phyloP scores from a whole-genome alignment of 2,113 vertebrate species.

The Pleuronectes platessa region DNA sequence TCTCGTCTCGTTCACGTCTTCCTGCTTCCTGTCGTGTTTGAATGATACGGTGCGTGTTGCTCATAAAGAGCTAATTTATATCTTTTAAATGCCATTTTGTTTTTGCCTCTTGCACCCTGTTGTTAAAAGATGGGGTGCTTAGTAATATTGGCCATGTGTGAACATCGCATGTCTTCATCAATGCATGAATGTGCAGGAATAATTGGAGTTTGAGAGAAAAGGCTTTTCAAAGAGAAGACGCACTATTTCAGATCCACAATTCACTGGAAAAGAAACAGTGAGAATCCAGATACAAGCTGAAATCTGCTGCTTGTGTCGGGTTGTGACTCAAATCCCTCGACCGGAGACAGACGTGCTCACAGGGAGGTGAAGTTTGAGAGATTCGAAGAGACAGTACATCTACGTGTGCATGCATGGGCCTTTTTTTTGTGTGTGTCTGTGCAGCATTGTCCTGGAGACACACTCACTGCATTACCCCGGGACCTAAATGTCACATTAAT shows the following conservation, averaged over 20 bases:
- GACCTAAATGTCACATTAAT: too few relatives aligned
- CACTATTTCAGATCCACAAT: too few relatives aligned
- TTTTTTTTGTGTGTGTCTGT: too few relatives aligned
- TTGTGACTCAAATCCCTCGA: not conserved
- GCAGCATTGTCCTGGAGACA: too few relatives aligned
- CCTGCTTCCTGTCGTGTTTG: constrained; percentile 16
- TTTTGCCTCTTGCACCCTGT: not conserved
- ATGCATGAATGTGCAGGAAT: too few relatives aligned
- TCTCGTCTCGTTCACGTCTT: constrained; percentile 27
- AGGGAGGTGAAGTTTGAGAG: not conserved
- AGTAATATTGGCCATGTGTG: not conserved
- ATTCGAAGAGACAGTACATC: too few relatives aligned
- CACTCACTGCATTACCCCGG: too few relatives aligned
- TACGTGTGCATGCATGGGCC: too few relatives aligned
- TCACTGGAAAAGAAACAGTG: not conserved
- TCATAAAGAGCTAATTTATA: constrained; percentile 17
- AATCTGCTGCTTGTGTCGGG: not conserved
- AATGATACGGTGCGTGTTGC: constrained; percentile 4
- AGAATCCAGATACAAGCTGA: not conserved
- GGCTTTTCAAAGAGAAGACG: not conserved
- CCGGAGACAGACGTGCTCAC: not conserved
- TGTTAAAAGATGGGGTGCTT: not conserved
- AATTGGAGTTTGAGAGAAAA: too few relatives aligned
- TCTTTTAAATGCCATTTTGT: constrained; percentile 11
- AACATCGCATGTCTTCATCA: too few relatives aligned